Evolutionary conservation across 2,113 vertebrate species (phyloP).

Genomic region (Bettongia penicillata): DNA sequence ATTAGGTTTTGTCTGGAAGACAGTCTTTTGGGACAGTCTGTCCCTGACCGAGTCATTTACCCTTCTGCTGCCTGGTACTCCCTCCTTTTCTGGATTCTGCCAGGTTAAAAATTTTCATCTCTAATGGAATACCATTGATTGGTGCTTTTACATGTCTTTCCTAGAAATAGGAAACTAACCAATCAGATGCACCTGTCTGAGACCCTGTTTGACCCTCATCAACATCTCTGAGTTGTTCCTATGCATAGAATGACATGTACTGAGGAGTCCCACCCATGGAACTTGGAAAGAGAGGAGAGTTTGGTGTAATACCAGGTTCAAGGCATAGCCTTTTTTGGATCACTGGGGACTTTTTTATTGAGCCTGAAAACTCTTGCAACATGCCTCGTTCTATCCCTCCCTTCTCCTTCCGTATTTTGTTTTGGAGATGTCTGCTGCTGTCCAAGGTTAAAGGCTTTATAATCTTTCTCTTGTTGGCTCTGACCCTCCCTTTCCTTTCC

Average conservation of each 20-base stretch:
- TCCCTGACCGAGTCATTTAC: neutral
- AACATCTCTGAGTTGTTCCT: neutral
- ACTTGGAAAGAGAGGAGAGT: neutral
- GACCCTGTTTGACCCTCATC: neutral
- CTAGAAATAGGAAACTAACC: neutral
- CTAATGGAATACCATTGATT: too few relatives aligned
- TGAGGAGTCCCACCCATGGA: neutral
- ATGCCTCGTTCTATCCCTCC: neutral
- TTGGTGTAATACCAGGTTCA: neutral
- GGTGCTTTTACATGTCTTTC: neutral
- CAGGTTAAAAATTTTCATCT: neutral
- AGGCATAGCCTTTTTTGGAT: neutral
- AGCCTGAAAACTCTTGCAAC: neutral
- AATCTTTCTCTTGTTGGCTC: neutral
- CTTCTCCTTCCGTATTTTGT: neutral
- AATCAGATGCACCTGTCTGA: neutral
- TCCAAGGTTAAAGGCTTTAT: neutral
- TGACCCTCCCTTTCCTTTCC: neutral
- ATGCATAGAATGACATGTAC: neutral
- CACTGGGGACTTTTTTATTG: neutral
- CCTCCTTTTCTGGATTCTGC: neutral
- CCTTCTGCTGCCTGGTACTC: neutral
- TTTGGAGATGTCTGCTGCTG: neutral
- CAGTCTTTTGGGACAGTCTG: neutral
- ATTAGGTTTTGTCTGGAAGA: neutral